Evolutionary conservation across 2,888 invertebrate species (phyloP), one percentile per base, ranked within the genome.

Genomic region (Chydorus sphaericus): DNA sequence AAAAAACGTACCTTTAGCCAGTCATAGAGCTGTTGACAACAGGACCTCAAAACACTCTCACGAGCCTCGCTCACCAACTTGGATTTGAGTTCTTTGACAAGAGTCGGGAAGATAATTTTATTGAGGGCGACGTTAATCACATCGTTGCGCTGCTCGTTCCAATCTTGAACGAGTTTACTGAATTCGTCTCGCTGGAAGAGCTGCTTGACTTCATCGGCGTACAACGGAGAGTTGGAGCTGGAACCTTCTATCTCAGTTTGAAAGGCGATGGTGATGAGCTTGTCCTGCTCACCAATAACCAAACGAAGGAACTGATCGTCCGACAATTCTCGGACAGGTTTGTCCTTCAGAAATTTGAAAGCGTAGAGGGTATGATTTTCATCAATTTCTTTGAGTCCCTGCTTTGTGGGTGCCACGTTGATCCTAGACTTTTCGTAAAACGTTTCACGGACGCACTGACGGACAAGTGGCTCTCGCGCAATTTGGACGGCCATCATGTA

Each of bases 401-500:
- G 84, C 66, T 86, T 85, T 0, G 96, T 97, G 1, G 97, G 93
- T 1, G 70, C 68, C 1, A 88, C 82, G 58, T 77, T 77, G 58
- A 98, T 68, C 61, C 86, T 87, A 4, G 92, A 93, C 11, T 91
- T 76, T 68, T 93, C 93, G 64, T 85, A 84, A 68, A 87, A 85
- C 48, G 85, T 82, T 69, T 90, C 89, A 0, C 96, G 75, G 8
- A 93, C 79, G 62, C 84, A 83, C 65, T 84, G 83, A 1, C 94
- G 76, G 8, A 97, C 81, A 59, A 87, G 70, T 0, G 97, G 97
- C 68, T 96, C 94, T 53, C 89, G 79, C 0, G 93, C 85, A 55
- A 98, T 73, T 70, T 97, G 96, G 60, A 87, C 82, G 1, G 96
- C 91, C 26, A 96, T 89, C 83, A 98, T 91, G 70, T 87, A 88